These are phyloP conservation scores for Apogon hyalosoma DNA, from an alignment of 2,797 vertebrate species.

Conservation along the genomic window DNA sequence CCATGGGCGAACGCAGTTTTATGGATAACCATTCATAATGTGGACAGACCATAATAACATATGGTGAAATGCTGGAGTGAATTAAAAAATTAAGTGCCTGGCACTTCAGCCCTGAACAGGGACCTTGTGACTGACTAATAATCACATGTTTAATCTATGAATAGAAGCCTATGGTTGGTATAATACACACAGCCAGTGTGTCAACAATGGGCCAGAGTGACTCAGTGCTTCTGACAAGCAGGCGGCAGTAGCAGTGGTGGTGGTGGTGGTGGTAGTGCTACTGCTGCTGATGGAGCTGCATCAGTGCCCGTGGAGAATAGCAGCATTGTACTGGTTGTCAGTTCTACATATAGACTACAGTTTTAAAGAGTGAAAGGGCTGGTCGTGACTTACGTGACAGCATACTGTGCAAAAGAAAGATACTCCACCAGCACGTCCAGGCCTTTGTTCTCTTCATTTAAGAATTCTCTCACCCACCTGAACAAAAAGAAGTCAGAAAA, in stretches of 20 bases:
- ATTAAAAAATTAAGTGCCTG: slow-evolving; percentile 57
- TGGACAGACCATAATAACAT: slow-evolving; percentile 72
- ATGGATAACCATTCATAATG: slow-evolving; percentile 64
- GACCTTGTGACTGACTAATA: slow-evolving; percentile 75
- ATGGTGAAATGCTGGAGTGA: slow-evolving; percentile 40
- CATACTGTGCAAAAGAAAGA: slow-evolving; percentile 96
- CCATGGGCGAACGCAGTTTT: slow-evolving; percentile 57
- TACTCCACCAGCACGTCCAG: slow-evolving; percentile 98
- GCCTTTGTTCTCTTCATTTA: slow-evolving; percentile 99
- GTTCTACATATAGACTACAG: slow-evolving; percentile 35
- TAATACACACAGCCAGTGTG: slow-evolving; percentile 60
- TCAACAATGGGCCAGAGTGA: slow-evolving; percentile 60
- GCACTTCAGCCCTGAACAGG: slow-evolving; percentile 52
- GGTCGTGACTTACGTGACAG: slow-evolving; percentile 93
- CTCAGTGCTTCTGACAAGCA: slow-evolving; percentile 71
- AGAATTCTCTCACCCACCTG: slow-evolving; percentile 98
- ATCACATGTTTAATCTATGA: slow-evolving; percentile 70
- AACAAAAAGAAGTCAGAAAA: slow-evolving; percentile 6
- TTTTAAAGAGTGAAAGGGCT: slow-evolving; percentile 25
- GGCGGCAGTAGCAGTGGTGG: slow-evolving; percentile 32
- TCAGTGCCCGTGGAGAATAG: slow-evolving; percentile 68
- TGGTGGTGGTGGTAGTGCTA: slow-evolving; percentile 45
- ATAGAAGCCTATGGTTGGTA: slow-evolving; percentile 72
- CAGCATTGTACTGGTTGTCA: slow-evolving; percentile 70
- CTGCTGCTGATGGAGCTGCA: slow-evolving; percentile 45